Percentiles rank a stretch among this genome's conserved stretches.
Evolutionary conservation across 2,113 vertebrate genomes (phyloP).

Genomic region (Microcebus ravelobensis): DNA sequence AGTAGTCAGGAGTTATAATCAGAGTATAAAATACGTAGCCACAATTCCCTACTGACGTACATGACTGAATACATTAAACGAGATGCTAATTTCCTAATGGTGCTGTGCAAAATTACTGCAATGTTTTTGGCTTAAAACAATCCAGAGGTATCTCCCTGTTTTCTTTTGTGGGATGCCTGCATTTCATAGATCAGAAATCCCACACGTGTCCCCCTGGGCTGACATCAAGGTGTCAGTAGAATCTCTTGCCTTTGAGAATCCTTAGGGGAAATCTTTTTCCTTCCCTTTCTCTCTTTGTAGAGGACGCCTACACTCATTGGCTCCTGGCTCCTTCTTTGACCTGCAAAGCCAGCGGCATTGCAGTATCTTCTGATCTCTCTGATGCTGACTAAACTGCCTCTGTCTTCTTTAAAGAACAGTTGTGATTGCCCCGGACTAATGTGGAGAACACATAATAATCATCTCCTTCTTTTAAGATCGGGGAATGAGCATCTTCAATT

Average conservation of each 20-base stretch:
- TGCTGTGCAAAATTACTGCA: not conserved
- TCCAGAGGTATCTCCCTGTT: rapidly evolving
- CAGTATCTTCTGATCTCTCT: not conserved
- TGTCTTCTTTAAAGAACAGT: not conserved
- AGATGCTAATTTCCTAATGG: rapidly evolving
- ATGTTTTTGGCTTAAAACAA: not conserved
- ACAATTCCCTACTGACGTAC: rapidly evolving
- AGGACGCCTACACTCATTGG: not conserved
- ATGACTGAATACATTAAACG: rapidly evolving
- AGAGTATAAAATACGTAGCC: too few relatives aligned
- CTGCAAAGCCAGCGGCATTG: rapidly evolving
- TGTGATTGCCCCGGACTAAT: rapidly evolving
- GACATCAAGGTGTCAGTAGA: rapidly evolving
- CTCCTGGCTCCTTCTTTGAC: rapidly evolving
- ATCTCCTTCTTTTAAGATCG: not conserved
- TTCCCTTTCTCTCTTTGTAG: not conserved
- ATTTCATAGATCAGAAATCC: not conserved
- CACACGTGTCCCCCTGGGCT: not conserved
- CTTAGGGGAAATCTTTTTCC: rapidly evolving
- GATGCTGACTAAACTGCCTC: not conserved
- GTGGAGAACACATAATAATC: not conserved
- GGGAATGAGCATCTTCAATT: too few relatives aligned
- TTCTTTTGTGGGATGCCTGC: not conserved
- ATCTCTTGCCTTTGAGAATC: not conserved
- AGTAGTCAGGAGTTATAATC: rapidly evolving